These are phyloP conservation scores for Ctenoplectra terminalis DNA, from an alignment of 1,140 invertebrate species.

Conservation along the genomic window DNA sequence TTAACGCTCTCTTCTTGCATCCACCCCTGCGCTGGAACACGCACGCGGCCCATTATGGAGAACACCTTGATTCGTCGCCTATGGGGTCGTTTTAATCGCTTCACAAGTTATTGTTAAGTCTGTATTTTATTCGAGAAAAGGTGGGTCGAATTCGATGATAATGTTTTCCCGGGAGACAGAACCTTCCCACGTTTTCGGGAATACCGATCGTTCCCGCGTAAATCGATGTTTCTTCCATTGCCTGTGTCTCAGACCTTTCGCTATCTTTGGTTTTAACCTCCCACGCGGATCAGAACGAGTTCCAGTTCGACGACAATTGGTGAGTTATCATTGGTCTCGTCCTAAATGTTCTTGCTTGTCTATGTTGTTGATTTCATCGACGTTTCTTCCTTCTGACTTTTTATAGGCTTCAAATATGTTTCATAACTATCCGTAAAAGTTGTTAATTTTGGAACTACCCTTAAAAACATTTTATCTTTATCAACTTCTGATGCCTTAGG, in stretches of 20 bases:
- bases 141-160: not conserved
- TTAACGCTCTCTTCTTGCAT: conserved; percentile 75
- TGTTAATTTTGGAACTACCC: no score
- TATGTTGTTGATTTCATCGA: conserved; percentile 8
- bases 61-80: conserved; percentile 54
- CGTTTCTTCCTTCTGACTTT: no score
- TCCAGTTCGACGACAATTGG: conserved; percentile 10
- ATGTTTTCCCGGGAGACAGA: no score
- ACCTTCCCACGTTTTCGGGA: conserved; percentile 25
- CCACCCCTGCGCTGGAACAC: conserved; percentile 74
- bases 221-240: conserved; percentile 10
- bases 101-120: not conserved
- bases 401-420: not conserved
- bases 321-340: conserved; percentile 29
- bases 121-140: not conserved
- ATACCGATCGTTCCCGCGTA: not conserved
- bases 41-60: conserved; percentile 73
- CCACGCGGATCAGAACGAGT: conserved; percentile 40
- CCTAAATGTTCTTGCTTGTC: conserved; percentile 2
- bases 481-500: not conserved
- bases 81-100: conserved; percentile 17
- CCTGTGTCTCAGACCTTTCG: conserved; percentile 32
- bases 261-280: conserved; percentile 38
- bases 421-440: not conserved
- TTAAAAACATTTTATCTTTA: no score